A percentile compares a stretch with the other conserved stretches of the same genome.
Evolutionary conservation across 2,113 vertebrate genomes (phyloP).

Genomic region (Tringa solitaria): DNA sequence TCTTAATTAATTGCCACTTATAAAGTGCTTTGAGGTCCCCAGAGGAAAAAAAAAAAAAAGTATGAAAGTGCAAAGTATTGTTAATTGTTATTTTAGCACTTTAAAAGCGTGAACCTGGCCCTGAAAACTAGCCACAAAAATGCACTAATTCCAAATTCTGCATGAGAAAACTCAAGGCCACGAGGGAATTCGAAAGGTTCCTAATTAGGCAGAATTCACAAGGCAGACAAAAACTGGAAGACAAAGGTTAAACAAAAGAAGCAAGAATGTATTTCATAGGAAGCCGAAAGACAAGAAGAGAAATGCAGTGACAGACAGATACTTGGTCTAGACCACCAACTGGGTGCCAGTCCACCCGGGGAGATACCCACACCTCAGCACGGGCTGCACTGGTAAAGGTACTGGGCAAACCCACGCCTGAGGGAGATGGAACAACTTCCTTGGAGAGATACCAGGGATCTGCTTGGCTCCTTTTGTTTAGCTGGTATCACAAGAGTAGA

Average conservation of each 20-base stretch:
- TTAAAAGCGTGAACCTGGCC: slow-evolving; percentile 25
- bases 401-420: not conserved
- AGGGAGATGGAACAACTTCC: not conserved
- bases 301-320: not conserved
- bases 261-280: slow-evolving; percentile 18
- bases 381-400: not conserved
- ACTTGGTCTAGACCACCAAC: not conserved
- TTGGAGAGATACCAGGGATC: not conserved
- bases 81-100: slow-evolving; percentile 52
- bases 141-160: slow-evolving; percentile 47
- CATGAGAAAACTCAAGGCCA: slow-evolving; percentile 39
- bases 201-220: slow-evolving; percentile 64
- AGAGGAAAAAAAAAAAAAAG: not conserved
- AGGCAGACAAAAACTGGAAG: slow-evolving; percentile 44
- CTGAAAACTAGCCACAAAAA: slow-evolving; percentile 23
- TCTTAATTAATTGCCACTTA: slow-evolving; percentile 38
- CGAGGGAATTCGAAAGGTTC: slow-evolving; percentile 50
- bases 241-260: slow-evolving; percentile 54
- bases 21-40: slow-evolving; percentile 5
- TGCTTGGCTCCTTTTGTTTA: not conserved
- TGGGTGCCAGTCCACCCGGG: not conserved
- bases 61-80: not conserved
- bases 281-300: not conserved
- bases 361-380: not conserved
- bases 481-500: not conserved